A percentile compares a stretch with the other conserved stretches of the same genome.
Conservation (phyloP, 1,140 invertebrate species). For the Latrodectus geometricus region DNA sequence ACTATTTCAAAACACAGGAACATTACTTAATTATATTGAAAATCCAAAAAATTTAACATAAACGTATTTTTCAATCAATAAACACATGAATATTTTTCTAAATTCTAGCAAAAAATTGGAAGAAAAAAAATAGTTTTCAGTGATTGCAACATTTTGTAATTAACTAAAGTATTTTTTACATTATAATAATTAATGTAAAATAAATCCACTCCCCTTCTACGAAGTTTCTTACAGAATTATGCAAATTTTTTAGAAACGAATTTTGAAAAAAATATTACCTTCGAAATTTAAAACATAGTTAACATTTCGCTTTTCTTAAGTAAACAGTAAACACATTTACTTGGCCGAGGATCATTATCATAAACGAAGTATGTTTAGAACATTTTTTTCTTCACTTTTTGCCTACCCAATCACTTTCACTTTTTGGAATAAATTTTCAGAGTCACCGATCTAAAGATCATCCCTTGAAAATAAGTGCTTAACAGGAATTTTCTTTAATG, state of each 20-base stretch:
- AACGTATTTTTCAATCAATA: no score
- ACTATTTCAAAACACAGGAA: no score
- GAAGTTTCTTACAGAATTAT: background rate
- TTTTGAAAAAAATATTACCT: background rate
- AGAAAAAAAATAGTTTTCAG: no score
- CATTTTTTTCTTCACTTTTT: slow-evolving; percentile 9
- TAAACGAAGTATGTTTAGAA: slow-evolving; percentile 16
- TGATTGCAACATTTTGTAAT: no score
- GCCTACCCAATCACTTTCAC: background rate
- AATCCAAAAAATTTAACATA: no score
- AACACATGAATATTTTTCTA: no score
- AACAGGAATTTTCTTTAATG: slow-evolving; percentile 35
- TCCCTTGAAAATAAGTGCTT: background rate
- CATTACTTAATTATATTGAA: no score
- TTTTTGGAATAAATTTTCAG: background rate
- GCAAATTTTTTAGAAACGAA: background rate
- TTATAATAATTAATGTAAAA: no score
- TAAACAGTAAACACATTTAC: slow-evolving; percentile 21
- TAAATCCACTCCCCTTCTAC: no score
- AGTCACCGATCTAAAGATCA: background rate
- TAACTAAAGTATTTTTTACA: no score
- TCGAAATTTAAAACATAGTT: background rate
- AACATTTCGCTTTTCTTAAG: background rate
- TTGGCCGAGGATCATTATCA: slow-evolving; percentile 9
- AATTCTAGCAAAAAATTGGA: no score